Conservation (phyloP, 1,140 invertebrate genomes). For the Coenobita brevimanus region DNA sequence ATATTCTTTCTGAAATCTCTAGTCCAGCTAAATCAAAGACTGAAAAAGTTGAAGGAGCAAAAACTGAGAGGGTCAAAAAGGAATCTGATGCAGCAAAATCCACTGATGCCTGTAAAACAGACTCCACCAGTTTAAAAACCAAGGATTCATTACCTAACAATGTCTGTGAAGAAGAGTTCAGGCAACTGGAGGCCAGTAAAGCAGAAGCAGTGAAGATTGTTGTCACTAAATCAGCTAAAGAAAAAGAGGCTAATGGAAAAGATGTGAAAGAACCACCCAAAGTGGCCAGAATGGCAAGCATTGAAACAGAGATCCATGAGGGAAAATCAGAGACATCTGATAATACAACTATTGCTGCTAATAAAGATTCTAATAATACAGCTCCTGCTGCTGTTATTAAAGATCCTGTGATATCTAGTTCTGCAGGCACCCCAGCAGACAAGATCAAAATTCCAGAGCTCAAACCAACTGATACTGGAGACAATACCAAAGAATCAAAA, state of each 20-base stretch:
- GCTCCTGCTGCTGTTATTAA: too few relatives aligned
- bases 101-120: neutral
- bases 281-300: neutral
- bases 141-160: neutral
- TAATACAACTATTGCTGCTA: too few relatives aligned
- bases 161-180: neutral
- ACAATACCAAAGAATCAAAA: neutral
- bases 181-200: neutral
- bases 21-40: neutral
- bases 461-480: neutral
- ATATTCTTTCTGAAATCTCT: too few relatives aligned
- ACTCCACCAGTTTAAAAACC: neutral
- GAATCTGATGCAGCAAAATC: neutral
- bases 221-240: neutral
- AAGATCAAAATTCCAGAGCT: too few relatives aligned
- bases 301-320: too few relatives aligned
- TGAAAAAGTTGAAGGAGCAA: neutral
- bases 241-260: too few relatives aligned
- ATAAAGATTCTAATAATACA: too few relatives aligned
- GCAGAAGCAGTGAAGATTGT: neutral
- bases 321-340: too few relatives aligned
- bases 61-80: neutral
- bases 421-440: too few relatives aligned
- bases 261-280: neutral
- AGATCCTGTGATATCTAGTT: too few relatives aligned